Percentiles rank a stretch among this genome's conserved stretches.
Conservation (phyloP, 64 coral and sea anemone species). For the Orbicella faveolata region DNA sequence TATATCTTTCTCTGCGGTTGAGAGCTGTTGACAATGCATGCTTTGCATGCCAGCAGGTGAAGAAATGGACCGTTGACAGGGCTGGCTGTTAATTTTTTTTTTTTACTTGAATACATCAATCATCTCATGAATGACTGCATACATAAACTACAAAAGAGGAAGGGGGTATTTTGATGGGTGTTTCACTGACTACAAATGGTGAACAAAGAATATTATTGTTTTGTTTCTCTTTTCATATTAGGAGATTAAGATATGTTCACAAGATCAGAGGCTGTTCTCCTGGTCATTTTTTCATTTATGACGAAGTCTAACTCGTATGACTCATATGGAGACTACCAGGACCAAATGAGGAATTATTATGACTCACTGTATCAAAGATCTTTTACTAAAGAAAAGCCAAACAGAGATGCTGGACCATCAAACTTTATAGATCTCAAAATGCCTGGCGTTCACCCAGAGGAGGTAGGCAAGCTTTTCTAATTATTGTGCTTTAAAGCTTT, state of each 20-base stretch:
- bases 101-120: slow-evolving; percentile 7
- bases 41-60: slow-evolving; percentile 1
- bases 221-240: not conserved
- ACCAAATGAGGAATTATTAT: slow-evolving; percentile 39
- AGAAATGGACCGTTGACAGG: not conserved
- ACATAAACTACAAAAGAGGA: not conserved
- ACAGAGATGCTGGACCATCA: not conserved
- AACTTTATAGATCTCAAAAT: slow-evolving; percentile 33
- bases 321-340: slow-evolving; percentile 12
- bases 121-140: slow-evolving; percentile 13
- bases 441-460: slow-evolving; percentile 51
- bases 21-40: not conserved
- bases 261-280: not conserved
- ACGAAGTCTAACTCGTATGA: not conserved
- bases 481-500: not conserved
- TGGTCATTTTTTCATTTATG: not conserved
- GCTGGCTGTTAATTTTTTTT: not conserved
- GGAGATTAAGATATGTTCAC: slow-evolving; percentile 15
- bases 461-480: slow-evolving; percentile 28
- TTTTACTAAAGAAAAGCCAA: not conserved
- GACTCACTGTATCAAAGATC: slow-evolving; percentile 35
- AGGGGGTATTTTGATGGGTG: slow-evolving; percentile 2
- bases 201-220: slow-evolving; percentile 22
- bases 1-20: not conserved
- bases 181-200: not conserved